Evolutionary conservation across 2,888 invertebrate genomes (phyloP).

Genomic region (Drosophila formosana): DNA sequence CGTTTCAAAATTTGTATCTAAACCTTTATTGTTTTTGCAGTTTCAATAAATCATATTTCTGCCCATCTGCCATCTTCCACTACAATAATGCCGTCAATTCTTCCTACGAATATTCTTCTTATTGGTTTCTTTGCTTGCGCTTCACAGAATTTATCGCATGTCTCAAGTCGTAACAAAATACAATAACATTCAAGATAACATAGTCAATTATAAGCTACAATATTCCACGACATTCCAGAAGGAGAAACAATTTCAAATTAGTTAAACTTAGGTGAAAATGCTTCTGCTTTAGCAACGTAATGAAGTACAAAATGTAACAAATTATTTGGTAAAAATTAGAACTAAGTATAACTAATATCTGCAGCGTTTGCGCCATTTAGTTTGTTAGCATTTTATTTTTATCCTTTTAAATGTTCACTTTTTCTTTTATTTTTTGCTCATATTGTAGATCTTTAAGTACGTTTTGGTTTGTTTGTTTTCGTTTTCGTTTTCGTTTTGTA

Average conservation of each 20-base stretch:
- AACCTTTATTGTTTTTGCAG: conserved; percentile 85
- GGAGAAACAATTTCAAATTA: conserved; percentile 5
- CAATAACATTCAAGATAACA: not conserved
- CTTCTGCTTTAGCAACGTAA: conserved; percentile 24
- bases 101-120: conserved; percentile 32
- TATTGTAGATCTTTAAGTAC: conserved; percentile 37
- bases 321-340: conserved; percentile 40
- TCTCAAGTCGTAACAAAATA: conserved; percentile 14
- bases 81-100: conserved; percentile 25
- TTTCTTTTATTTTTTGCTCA: conserved; percentile 15
- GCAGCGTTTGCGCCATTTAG: conserved; percentile 60
- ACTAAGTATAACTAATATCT: conserved; percentile 59
- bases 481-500: conserved; percentile 34
- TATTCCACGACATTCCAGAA: not conserved
- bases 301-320: conserved; percentile 52
- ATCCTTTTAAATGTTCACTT: conserved; percentile 26
- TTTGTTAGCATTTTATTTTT: conserved; percentile 48
- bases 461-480: conserved; percentile 15
- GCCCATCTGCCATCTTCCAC: conserved; percentile 37
- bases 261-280: conserved; percentile 19
- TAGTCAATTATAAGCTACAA: not conserved
- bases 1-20: conserved; percentile 85
- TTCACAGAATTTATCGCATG: conserved; percentile 32
- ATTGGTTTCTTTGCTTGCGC: conserved; percentile 43
- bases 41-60: conserved; percentile 73